Conservation (phyloP, 2,797 vertebrate species). For the Sarcophilus harrisii region DNA sequence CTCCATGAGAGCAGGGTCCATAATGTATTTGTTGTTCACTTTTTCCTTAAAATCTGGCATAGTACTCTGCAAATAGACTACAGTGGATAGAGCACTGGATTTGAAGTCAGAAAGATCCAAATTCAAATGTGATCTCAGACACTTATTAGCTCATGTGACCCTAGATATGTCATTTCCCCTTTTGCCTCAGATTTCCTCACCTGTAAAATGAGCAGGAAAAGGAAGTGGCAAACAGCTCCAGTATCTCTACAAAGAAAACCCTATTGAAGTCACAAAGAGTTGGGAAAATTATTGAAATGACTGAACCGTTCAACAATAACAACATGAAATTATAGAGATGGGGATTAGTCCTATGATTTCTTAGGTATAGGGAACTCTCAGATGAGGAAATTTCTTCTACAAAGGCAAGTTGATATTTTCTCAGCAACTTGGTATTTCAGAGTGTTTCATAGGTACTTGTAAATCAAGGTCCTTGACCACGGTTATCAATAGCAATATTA, state of each 20-base stretch:
- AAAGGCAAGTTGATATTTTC: neutral
- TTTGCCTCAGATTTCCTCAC: neutral
- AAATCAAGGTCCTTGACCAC: neutral
- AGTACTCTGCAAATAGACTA: neutral
- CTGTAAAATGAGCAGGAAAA: neutral
- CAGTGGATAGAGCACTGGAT: neutral
- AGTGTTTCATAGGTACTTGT: neutral
- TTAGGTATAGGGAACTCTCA: neutral
- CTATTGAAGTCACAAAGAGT: neutral
- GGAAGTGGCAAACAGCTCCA: neutral
- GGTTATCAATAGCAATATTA: neutral
- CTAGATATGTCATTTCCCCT: neutral
- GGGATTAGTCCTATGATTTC: neutral
- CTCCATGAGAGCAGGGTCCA: neutral
- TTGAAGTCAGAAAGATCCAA: neutral
- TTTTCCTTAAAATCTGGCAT: neutral
- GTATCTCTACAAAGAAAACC: neutral
- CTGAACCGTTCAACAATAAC: neutral
- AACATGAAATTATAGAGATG: neutral
- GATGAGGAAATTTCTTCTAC: neutral
- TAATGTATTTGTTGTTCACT: neutral
- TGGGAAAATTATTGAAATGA: neutral
- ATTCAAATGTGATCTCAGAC: neutral
- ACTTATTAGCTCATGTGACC: neutral
- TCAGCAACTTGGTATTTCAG: neutral